Evolutionary conservation across 1,140 invertebrate genomes (phyloP).

Genomic region (Oscheius sp.): DNA sequence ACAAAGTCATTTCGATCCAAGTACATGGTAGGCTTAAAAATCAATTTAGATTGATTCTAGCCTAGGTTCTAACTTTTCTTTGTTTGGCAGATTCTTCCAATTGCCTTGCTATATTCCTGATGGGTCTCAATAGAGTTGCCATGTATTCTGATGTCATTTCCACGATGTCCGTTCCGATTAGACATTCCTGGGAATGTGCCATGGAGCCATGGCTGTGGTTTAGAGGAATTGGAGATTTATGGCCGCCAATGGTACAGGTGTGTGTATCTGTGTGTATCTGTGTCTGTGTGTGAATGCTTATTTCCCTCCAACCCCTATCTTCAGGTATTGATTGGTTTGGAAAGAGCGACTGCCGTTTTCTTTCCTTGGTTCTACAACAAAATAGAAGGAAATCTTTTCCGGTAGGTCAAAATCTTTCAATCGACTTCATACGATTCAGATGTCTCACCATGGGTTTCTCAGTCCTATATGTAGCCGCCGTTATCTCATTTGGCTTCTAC

Average conservation of each 20-base stretch:
- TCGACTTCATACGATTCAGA: neutral
- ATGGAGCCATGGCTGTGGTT: slow-evolving; percentile 37
- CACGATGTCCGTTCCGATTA: slow-evolving; percentile 10
- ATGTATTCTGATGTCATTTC: slow-evolving; percentile 25
- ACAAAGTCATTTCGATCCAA: neutral
- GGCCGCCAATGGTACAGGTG: slow-evolving; percentile 2
- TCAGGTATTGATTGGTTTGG: slow-evolving; percentile 32
- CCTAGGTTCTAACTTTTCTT: slow-evolving; percentile 23
- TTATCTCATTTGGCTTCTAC: neutral
- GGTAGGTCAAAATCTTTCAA: neutral
- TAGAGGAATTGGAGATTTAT: slow-evolving; percentile 32
- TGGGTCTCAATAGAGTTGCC: slow-evolving; percentile 24
- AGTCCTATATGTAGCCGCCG: neutral
- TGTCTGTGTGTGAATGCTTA: too few relatives aligned
- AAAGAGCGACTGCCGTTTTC: slow-evolving; percentile 25
- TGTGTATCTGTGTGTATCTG: too few relatives aligned
- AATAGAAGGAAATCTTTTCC: neutral
- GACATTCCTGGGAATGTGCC: slow-evolving; percentile 36
- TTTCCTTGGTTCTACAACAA: slow-evolving; percentile 15
- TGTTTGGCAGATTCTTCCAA: slow-evolving; percentile 23
- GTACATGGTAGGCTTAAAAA: too few relatives aligned
- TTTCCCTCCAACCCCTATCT: neutral
- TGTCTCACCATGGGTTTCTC: neutral
- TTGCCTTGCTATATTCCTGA: slow-evolving; percentile 16
- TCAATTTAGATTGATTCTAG: neutral